Evolutionary conservation across 2,888 invertebrate species (phyloP).

Genomic region (Camponotus fellah): DNA sequence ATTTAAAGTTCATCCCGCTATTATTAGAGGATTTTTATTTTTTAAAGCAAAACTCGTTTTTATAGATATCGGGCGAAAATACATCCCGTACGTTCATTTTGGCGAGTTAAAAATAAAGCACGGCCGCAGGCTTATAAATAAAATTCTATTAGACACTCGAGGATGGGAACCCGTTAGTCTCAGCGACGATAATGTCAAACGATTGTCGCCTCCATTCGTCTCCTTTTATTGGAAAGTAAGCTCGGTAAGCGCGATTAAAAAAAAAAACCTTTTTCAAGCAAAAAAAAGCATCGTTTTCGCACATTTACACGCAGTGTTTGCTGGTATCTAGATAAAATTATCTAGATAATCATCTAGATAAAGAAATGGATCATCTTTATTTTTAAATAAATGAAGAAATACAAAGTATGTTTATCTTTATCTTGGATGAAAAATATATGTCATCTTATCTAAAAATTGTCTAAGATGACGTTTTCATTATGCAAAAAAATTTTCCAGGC

Average conservation of each 20-base stretch:
- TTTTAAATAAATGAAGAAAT: too few relatives aligned
- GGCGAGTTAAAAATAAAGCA: constrained; percentile 35
- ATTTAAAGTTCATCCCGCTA: background rate
- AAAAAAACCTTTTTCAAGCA: background rate
- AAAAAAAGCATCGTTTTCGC: background rate
- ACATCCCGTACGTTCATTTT: background rate
- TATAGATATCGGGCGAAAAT: background rate
- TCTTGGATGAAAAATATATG: too few relatives aligned
- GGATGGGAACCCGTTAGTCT: constrained; percentile 40
- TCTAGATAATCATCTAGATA: too few relatives aligned
- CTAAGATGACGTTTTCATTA: too few relatives aligned
- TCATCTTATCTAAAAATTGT: too few relatives aligned
- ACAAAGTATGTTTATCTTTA: too few relatives aligned
- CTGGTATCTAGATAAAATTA: too few relatives aligned
- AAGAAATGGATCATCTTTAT: too few relatives aligned
- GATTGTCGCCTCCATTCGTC: constrained; percentile 21
- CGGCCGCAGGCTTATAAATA: background rate
- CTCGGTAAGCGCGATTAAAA: background rate
- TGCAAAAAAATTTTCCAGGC: too few relatives aligned
- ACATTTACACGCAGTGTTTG: background rate
- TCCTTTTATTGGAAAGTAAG: background rate
- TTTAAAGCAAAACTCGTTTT: background rate
- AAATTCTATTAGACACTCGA: constrained; percentile 23
- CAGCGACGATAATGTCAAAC: constrained; percentile 41
- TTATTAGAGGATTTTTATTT: background rate